Evolutionary conservation across 2,797 vertebrate species (phyloP).

Genomic region (Mormyrops boulengeri): DNA sequence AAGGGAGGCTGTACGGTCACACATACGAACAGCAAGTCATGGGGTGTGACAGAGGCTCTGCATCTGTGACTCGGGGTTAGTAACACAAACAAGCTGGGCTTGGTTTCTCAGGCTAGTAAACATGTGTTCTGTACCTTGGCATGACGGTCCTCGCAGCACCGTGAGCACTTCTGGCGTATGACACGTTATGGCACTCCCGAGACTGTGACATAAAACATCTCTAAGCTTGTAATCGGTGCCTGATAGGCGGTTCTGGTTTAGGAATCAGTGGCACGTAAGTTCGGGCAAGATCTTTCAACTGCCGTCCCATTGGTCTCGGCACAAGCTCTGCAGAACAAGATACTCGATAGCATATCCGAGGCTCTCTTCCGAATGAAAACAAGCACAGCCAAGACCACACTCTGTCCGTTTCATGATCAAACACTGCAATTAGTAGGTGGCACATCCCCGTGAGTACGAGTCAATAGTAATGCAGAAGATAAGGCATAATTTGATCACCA

Average conservation of each 20-base stretch:
- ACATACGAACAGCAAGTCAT: not conserved
- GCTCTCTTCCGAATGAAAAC: not conserved
- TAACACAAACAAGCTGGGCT: not conserved
- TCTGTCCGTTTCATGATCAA: not conserved
- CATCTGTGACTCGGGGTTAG: not conserved
- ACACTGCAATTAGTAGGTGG: not conserved
- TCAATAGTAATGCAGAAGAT: slow-evolving; percentile 4
- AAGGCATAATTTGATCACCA: slow-evolving; percentile 9
- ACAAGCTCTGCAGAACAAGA: not conserved
- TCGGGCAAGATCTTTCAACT: not conserved
- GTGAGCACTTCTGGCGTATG: not conserved
- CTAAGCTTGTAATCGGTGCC: not conserved
- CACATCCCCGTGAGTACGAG: not conserved
- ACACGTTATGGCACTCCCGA: not conserved
- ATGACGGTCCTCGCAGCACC: not conserved
- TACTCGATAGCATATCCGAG: not conserved
- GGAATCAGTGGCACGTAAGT: not conserved
- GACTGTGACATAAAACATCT: not conserved
- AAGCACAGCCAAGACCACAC: not conserved
- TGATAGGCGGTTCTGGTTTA: slow-evolving; percentile 1
- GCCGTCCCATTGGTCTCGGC: not conserved
- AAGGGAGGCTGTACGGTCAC: not conserved
- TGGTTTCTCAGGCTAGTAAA: not conserved
- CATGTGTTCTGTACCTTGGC: slow-evolving; percentile 6
- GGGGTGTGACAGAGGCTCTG: not conserved